Evolutionary conservation across 2,113 vertebrate genomes (phyloP).

Genomic region (Corvus hawaiiensis): DNA sequence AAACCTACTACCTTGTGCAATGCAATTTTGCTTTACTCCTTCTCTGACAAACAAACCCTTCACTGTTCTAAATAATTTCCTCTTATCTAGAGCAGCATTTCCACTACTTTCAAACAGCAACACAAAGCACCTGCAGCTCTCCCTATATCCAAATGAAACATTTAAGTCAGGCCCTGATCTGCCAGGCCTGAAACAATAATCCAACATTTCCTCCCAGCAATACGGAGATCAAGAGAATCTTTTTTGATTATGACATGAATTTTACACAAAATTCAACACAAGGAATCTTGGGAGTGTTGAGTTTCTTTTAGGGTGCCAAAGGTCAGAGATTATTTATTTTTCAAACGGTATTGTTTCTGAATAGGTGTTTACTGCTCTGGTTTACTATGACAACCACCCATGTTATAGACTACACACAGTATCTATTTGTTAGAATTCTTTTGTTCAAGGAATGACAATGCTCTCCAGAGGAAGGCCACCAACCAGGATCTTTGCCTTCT

Average conservation of each 20-base stretch:
- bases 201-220: not conserved
- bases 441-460: not conserved
- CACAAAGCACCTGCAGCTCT: constrained; percentile 3
- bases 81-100: not conserved
- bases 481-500: not conserved
- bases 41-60: not conserved
- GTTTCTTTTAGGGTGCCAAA: not conserved
- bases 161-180: not conserved
- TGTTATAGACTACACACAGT: not conserved
- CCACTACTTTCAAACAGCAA: not conserved
- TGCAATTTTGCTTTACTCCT: not conserved
- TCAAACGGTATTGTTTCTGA: not conserved
- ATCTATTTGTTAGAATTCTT: not conserved
- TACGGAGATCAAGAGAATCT: not conserved
- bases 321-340: not conserved
- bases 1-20: not conserved
- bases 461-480: not conserved
- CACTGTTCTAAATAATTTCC: not conserved
- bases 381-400: constrained; percentile 36
- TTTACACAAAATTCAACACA: not conserved
- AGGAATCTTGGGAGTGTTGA: not conserved
- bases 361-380: not conserved
- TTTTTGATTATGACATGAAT: not conserved
- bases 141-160: not conserved
- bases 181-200: not conserved